Base-by-base conservation (phyloP, 1,140 invertebrate species). In the Eufriesea mexicana region DNA sequence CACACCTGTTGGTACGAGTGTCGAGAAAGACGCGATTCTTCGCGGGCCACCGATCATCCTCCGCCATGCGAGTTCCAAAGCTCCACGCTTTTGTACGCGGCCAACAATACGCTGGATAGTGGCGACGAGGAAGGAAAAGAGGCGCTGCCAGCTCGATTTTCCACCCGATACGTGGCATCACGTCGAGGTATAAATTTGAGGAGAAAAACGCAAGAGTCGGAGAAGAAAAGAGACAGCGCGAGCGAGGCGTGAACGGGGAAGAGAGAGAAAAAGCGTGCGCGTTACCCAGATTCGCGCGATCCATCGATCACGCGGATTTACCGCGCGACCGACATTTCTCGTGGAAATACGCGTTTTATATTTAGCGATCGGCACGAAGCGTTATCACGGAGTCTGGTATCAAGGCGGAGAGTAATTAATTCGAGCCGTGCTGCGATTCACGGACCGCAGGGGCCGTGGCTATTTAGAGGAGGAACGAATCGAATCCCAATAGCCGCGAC, bases 321-420 rank as follows among this genome's bases (percentile, higher is more conserved):
- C 45, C 47, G 23, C 23, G 28, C 47, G 49, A 2, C 16, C 25
- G 35, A 14, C 61, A 71, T 71, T 79, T 71, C 55, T 5, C 42
- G n/a, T 35, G 10, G 54, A 28, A 25, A 23, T 16, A 7, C 35
- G 35, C n/a, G 76, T 68, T 79, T 79, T 80, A 80, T 80, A 74
- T 73, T 80, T 74, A 80, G 57, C 78, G 16, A 35, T 67, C 54
- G 59, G 51, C 7, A 62, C 9, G 67, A 16, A 5, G 35, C 59
- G 54, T 64, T 80, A 80, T 80, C 70, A 47, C 16, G 0, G 12
- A 10, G 42, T 25, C 25, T 45, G 42, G 59, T 10, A 49, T 79
- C n/a, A 80, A 74, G 78, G 70, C 72, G n/a, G 25, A n/a, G 49
- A 55, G 67, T 76, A 76, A 82, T 82, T 75, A 82, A 82, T 82